These are phyloP conservation scores for Chymomyza amoena DNA, from an alignment of 2,888 invertebrate genomes.

Conservation along the genomic window DNA sequence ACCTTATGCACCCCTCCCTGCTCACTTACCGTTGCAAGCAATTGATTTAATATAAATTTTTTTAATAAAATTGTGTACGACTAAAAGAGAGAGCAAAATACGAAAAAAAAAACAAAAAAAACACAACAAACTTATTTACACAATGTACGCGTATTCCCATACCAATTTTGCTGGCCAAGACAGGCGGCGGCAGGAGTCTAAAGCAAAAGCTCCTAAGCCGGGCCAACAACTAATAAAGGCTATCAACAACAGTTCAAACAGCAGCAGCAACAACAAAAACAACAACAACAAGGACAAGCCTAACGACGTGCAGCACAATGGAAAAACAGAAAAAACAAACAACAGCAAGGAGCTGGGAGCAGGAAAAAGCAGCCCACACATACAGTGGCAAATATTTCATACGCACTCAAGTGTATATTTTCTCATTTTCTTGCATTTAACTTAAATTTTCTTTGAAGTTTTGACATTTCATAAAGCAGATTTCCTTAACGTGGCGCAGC, in stretches of 20 bases:
- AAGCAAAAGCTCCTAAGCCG: slow-evolving; percentile 61
- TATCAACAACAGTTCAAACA: slow-evolving; percentile 74
- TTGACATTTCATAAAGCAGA: slow-evolving; percentile 74
- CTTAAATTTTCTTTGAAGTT: slow-evolving; percentile 74
- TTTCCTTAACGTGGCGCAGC: slow-evolving; percentile 45
- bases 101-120: background rate
- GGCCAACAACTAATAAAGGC: slow-evolving; percentile 72
- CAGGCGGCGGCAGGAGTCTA: background rate
- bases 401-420: slow-evolving; percentile 75
- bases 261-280: slow-evolving; percentile 37
- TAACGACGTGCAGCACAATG: slow-evolving; percentile 53
- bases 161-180: slow-evolving; percentile 11
- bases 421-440: slow-evolving; percentile 73
- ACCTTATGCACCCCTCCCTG: background rate
- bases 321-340: slow-evolving; percentile 39
- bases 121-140: slow-evolving; percentile 37
- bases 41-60: slow-evolving; percentile 68
- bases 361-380: slow-evolving; percentile 10
- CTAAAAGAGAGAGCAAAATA: slow-evolving; percentile 29
- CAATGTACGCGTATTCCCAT: slow-evolving; percentile 30
- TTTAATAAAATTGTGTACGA: slow-evolving; percentile 64
- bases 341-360: slow-evolving; percentile 25
- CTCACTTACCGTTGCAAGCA: slow-evolving; percentile 48
- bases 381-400: slow-evolving; percentile 55
- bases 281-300: slow-evolving; percentile 30